phyloP scores from a whole-genome alignment of 2,797 vertebrate species.

The Leptoclinus maculatus region DNA sequence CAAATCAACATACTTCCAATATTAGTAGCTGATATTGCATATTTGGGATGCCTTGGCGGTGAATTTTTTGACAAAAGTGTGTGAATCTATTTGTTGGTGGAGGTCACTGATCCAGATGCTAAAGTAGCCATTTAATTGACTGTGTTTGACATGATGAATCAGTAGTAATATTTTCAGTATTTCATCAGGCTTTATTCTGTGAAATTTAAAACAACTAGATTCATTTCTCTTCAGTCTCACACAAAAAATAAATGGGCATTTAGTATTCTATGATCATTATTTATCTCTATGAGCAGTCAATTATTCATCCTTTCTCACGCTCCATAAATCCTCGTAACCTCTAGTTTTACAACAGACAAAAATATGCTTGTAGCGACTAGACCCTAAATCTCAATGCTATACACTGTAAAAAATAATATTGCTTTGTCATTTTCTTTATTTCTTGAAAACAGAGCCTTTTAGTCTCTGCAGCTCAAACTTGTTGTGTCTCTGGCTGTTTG shows the following conservation, averaged over 20 bases:
- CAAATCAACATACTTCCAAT: background rate
- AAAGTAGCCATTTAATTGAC: background rate
- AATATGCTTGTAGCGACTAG: background rate
- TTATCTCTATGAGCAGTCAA: background rate
- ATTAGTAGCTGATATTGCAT: background rate
- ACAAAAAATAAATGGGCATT: background rate
- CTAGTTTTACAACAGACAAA: background rate
- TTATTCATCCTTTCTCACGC: background rate
- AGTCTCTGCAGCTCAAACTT: background rate
- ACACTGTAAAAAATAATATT: background rate
- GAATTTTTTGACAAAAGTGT: background rate
- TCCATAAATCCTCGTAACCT: background rate
- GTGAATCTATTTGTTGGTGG: background rate
- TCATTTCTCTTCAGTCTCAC: background rate
- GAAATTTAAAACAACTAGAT: background rate
- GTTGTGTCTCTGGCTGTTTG: constrained; percentile 1
- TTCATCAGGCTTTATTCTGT: background rate
- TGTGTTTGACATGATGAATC: background rate
- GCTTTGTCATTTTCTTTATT: background rate
- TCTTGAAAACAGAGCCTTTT: background rate
- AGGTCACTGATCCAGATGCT: background rate
- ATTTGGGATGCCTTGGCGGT: background rate
- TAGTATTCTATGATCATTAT: background rate
- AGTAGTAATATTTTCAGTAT: background rate
- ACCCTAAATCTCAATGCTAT: background rate